Evolutionary conservation across 2,888 invertebrate species (phyloP).

Genomic region (Minunthozetes semirufus): DNA sequence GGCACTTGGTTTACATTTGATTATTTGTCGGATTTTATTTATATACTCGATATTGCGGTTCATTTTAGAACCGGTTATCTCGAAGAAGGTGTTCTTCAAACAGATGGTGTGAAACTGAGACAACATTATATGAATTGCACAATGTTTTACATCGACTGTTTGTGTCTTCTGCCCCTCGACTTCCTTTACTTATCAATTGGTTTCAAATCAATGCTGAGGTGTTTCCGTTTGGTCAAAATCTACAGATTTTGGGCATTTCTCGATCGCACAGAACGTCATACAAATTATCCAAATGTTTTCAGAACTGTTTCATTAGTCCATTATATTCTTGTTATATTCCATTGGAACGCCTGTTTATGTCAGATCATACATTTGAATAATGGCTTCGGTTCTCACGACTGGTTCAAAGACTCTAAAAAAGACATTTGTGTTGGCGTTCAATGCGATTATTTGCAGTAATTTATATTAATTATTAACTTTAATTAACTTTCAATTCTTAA

Average conservation of each 20-base stretch:
- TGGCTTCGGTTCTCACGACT: conserved; percentile 67
- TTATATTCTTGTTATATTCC: conserved; percentile 77
- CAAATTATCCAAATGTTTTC: conserved; percentile 96
- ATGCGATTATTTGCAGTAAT: conserved; percentile 77
- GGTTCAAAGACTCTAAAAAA: conserved; percentile 58
- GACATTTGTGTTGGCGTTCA: conserved; percentile 64
- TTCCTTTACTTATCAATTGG: conserved; percentile 96
- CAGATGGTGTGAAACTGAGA: conserved; percentile 83
- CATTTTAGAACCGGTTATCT: conserved; percentile 95
- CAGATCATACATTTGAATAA: conserved; percentile 93
- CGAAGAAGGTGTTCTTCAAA: conserved; percentile 95
- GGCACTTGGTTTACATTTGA: conserved; percentile 95
- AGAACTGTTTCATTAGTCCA: conserved; percentile 49
- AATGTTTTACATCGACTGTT: conserved; percentile 95
- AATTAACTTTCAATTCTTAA: too few species aligned
- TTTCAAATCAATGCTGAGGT: conserved; percentile 82
- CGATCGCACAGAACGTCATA: conserved; percentile 95
- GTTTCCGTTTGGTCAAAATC: conserved; percentile 92
- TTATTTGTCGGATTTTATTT: conserved; percentile 91
- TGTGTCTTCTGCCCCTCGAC: conserved; percentile 93
- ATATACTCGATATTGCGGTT: conserved; percentile 90
- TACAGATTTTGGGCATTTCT: conserved; percentile 98
- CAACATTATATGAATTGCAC: conserved; percentile 97
- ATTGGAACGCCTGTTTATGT: conserved; percentile 99
- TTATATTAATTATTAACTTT: too few species aligned